Evolutionary conservation across 2,888 invertebrate genomes (phyloP).

Genomic region (Branchellion lobata): DNA sequence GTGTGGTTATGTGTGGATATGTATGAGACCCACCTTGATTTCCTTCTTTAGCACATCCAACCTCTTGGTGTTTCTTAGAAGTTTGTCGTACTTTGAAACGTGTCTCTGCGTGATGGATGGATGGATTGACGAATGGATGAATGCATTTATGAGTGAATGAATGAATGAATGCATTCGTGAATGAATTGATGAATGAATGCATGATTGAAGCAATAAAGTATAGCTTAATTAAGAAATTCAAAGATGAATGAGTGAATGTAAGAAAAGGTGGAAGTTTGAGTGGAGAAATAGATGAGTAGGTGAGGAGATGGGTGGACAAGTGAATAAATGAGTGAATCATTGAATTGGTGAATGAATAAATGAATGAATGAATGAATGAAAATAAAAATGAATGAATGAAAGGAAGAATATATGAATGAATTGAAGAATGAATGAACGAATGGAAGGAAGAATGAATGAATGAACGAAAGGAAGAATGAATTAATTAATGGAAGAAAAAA

Average conservation of each 20-base stretch:
- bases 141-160: slow-evolving; percentile 55
- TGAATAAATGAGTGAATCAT: no score
- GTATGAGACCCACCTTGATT: slow-evolving; percentile 68
- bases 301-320: slow-evolving; percentile 22
- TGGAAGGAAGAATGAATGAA: no score
- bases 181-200: slow-evolving; percentile 45
- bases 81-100: slow-evolving; percentile 73
- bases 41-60: slow-evolving; percentile 76
- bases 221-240: background rate
- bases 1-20: no score
- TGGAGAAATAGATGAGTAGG: background rate
- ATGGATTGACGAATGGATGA: no score
- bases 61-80: slow-evolving; percentile 70
- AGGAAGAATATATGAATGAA: no score
- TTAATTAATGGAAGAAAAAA: no score
- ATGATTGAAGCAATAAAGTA: background rate
- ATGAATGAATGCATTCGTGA: no score
- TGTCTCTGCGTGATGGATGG: slow-evolving; percentile 68
- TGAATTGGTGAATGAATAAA: no score
- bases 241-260: background rate
- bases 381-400: no score
- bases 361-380: background rate
- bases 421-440: no score
- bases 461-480: no score
- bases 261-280: background rate